Evolutionary conservation across 2,113 vertebrate species (phyloP).

Genomic region (Ibidorhyncha struthersii): DNA sequence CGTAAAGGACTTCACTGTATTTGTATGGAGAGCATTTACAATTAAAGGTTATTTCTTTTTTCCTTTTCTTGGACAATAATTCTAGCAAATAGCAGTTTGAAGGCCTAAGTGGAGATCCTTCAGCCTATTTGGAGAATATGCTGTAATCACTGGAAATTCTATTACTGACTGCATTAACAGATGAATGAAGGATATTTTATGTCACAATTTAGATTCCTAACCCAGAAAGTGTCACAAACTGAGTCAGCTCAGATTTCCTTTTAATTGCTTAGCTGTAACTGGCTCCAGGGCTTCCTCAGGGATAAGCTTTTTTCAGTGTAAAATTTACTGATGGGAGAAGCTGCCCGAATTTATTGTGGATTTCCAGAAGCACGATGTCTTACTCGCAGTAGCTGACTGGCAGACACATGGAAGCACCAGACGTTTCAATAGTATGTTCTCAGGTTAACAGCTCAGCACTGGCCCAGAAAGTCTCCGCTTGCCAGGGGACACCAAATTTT

Average conservation of each 20-base stretch:
- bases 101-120: background rate
- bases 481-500: background rate
- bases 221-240: background rate
- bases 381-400: background rate
- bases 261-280: background rate
- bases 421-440: accelerated
- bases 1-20: background rate
- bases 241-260: background rate
- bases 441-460: background rate
- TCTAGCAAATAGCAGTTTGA: background rate
- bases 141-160: background rate
- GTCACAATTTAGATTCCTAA: background rate
- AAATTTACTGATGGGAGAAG: background rate
- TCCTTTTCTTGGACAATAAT: background rate
- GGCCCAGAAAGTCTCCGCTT: background rate
- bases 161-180: background rate
- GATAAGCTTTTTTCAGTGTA: background rate
- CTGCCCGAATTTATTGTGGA: background rate
- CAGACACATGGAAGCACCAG: background rate
- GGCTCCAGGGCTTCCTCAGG: background rate
- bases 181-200: background rate
- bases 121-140: background rate
- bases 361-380: background rate
- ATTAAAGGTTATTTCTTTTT: background rate
- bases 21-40: background rate